Evolutionary conservation across 64 coral and sea anemone species (phyloP).

Genomic region (Astreopora myriophthalma): DNA sequence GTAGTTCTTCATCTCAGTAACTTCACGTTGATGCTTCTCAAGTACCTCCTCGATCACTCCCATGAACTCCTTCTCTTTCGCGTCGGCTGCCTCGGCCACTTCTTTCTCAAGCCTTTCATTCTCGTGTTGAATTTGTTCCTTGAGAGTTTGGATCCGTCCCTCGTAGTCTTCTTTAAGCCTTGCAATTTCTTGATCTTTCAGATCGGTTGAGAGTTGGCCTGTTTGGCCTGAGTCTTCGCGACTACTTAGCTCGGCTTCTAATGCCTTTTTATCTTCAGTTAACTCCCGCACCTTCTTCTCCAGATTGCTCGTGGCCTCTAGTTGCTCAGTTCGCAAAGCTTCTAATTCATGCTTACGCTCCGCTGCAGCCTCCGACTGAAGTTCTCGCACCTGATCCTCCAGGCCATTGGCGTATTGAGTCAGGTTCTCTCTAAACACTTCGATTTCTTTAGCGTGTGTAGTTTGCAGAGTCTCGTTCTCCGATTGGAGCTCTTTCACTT

Average conservation of each 20-base stretch:
- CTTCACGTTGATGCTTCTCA: conserved; percentile 75
- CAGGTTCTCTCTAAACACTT: conserved; percentile 66
- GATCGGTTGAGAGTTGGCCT: not conserved
- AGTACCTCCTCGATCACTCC: conserved; percentile 50
- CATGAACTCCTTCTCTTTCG: conserved; percentile 77
- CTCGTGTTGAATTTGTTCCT: conserved; percentile 69
- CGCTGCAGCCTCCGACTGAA: conserved; percentile 52
- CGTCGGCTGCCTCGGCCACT: conserved; percentile 36
- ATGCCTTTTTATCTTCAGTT: conserved; percentile 26
- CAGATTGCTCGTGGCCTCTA: conserved; percentile 8
- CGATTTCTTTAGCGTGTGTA: conserved; percentile 78
- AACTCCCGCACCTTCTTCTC: conserved; percentile 18
- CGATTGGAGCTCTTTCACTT: conserved; percentile 38
- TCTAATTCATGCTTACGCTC: conserved; percentile 46
- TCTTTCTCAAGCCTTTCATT: conserved; percentile 72
- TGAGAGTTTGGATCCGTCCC: conserved; percentile 73
- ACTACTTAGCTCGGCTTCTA: not conserved
- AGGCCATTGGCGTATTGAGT: conserved; percentile 62
- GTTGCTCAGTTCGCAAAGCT: not conserved
- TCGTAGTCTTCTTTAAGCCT: conserved; percentile 77
- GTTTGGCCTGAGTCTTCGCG: not conserved
- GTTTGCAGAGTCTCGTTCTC: conserved; percentile 48
- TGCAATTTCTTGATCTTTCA: conserved; percentile 17
- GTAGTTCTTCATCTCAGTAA: conserved; percentile 52
- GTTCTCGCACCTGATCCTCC: conserved; percentile 73